These are phyloP conservation scores for Blastomussa wellsi DNA, from an alignment of 92 coral and sea anemone species.

Conservation along the genomic window DNA sequence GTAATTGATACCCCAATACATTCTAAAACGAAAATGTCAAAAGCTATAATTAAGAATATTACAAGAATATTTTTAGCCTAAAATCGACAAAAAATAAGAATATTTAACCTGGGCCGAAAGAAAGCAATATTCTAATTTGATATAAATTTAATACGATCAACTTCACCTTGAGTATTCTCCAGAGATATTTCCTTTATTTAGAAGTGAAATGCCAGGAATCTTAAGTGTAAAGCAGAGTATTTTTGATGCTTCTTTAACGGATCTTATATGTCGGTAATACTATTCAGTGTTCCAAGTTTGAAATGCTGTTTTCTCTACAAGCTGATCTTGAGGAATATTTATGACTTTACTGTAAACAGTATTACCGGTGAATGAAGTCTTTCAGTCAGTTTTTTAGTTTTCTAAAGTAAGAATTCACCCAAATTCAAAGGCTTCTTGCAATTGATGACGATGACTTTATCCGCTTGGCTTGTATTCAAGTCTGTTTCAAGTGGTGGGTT, in stretches of 20 bases:
- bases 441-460: not conserved
- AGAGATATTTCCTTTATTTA: not conserved
- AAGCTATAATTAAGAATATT: too few species aligned
- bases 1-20: too few species aligned
- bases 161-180: not conserved
- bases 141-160: not conserved
- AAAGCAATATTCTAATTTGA: not conserved
- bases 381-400: not conserved
- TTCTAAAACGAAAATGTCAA: too few species aligned
- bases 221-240: not conserved
- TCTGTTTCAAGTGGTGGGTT: not conserved
- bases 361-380: not conserved
- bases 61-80: too few species aligned
- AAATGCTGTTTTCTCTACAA: not conserved
- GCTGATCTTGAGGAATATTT: not conserved
- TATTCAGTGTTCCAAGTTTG: not conserved
- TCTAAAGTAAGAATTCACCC: not conserved
- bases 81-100: too few species aligned
- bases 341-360: too few species aligned
- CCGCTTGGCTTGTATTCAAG: not conserved
- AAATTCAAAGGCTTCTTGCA: not conserved
- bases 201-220: conserved; percentile 7
- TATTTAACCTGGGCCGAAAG: too few species aligned
- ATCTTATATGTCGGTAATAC: not conserved
- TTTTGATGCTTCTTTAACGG: not conserved